These are phyloP conservation scores for Chymomyza costata DNA, from an alignment of 1,140 invertebrate genomes.

Conservation along the genomic window DNA sequence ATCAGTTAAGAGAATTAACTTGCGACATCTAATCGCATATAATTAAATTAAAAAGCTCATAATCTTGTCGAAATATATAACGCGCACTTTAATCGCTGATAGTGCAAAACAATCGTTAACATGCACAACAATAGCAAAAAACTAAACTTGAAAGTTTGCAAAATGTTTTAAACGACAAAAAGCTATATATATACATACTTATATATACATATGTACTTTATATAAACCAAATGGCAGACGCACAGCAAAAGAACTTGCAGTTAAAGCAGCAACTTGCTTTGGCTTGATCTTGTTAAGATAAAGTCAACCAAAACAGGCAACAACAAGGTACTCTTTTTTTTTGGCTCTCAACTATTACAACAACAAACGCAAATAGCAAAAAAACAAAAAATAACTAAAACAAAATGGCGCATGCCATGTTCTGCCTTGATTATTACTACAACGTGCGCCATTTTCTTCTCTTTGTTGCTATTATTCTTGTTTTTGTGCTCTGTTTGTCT, in stretches of 20 bases:
- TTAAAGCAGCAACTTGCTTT: too few relatives aligned
- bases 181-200: too few relatives aligned
- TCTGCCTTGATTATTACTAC: conserved; percentile 60
- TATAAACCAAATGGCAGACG: neutral
- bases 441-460: conserved; percentile 56
- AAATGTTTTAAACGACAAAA: conserved; percentile 61
- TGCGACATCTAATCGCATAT: too few relatives aligned
- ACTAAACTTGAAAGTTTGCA: conserved; percentile 49
- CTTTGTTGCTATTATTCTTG: too few relatives aligned
- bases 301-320: conserved; percentile 33
- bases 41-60: too few relatives aligned
- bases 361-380: conserved; percentile 14
- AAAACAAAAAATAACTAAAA: conserved; percentile 47
- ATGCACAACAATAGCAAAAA: too few relatives aligned
- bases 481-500: conserved; percentile 52
- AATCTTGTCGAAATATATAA: too few relatives aligned
- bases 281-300: conserved; percentile 55
- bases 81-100: too few relatives aligned
- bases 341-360: conserved; percentile 47
- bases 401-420: conserved; percentile 34
- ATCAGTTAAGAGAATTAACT: too few relatives aligned
- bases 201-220: conserved; percentile 34
- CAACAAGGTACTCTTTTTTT: neutral
- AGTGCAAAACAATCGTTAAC: too few relatives aligned
- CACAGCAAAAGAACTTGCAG: conserved; percentile 8